Conservation (phyloP, 2,113 vertebrate species). For the Lophius piscatorius region DNA sequence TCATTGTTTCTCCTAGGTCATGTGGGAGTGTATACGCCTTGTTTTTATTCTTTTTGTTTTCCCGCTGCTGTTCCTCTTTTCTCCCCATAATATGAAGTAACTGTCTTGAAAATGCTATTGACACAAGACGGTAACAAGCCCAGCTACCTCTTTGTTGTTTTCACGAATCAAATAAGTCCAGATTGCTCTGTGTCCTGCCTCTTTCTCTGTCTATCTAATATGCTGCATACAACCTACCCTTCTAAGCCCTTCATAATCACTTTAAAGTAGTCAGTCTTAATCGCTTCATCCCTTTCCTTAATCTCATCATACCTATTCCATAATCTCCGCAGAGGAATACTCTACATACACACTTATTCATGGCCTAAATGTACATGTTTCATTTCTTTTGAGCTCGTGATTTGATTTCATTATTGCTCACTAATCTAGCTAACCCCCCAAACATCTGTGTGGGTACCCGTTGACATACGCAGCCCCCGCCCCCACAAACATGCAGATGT, state of each 20-base stretch:
- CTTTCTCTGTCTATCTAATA: constrained; percentile 62
- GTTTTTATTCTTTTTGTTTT: constrained; percentile 64
- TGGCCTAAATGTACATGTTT: constrained; percentile 57
- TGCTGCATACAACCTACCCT: constrained; percentile 59
- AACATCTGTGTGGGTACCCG: constrained; percentile 46
- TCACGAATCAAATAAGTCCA: constrained; percentile 63
- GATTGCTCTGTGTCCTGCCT: constrained; percentile 73
- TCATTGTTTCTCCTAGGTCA: constrained; percentile 77
- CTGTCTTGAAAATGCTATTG: constrained; percentile 64
- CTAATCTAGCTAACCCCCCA: constrained; percentile 63
- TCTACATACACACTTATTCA: constrained; percentile 58
- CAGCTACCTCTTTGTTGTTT: constrained; percentile 70
- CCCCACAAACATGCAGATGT: background rate
- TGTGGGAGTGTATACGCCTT: constrained; percentile 64
- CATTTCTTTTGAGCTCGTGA: constrained; percentile 32
- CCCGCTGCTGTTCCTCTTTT: constrained; percentile 54
- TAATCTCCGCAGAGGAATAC: constrained; percentile 74
- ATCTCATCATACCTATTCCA: constrained; percentile 81
- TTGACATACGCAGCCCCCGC: background rate
- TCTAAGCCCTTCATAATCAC: constrained; percentile 81
- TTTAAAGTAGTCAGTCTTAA: constrained; percentile 80
- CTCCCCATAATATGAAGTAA: constrained; percentile 65
- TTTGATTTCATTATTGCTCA: constrained; percentile 58
- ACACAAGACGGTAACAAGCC: constrained; percentile 70
- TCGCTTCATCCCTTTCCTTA: constrained; percentile 76